These are phyloP conservation scores for Enteromius mattozi DNA, from an alignment of 2,797 vertebrate species.

Conservation along the genomic window DNA sequence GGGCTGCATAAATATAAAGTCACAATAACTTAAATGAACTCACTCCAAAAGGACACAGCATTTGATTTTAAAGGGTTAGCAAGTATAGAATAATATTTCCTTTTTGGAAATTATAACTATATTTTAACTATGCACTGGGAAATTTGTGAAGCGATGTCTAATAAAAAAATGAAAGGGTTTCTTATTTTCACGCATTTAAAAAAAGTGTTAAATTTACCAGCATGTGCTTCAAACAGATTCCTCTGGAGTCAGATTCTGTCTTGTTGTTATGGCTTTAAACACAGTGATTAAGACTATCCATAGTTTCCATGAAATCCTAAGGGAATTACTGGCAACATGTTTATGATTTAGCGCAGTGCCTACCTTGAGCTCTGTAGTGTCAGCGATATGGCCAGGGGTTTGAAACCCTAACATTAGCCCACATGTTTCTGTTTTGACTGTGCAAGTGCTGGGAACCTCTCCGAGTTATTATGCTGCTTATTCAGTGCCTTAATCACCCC, in stretches of 20 bases:
- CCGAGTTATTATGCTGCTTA: constrained; percentile 78
- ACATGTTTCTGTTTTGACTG: constrained; percentile 78
- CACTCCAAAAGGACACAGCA: not conserved
- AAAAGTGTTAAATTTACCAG: not conserved
- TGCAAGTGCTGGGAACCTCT: constrained; percentile 74
- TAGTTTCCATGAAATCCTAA: constrained; percentile 48
- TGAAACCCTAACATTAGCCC: constrained; percentile 73
- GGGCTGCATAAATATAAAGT: constrained; percentile 11
- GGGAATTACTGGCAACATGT: constrained; percentile 61
- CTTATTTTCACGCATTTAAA: not conserved
- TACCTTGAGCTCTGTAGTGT: constrained; percentile 64
- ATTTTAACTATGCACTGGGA: not conserved
- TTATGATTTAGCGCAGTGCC: constrained; percentile 65
- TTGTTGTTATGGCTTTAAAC: constrained; percentile 52
- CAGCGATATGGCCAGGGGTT: constrained; percentile 66
- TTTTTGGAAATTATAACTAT: not conserved
- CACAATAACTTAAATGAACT: constrained; percentile 1
- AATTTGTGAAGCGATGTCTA: not conserved
- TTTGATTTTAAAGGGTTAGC: not conserved
- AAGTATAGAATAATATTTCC: not conserved
- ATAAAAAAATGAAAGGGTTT: not conserved
- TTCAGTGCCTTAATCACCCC: constrained; percentile 84
- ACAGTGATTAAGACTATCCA: constrained; percentile 59
- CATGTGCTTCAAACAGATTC: constrained; percentile 38
- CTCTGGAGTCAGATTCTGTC: constrained; percentile 38